Evolutionary conservation across 2,797 vertebrate genomes (phyloP).

Genomic region (Lutjanus argentimaculatus): DNA sequence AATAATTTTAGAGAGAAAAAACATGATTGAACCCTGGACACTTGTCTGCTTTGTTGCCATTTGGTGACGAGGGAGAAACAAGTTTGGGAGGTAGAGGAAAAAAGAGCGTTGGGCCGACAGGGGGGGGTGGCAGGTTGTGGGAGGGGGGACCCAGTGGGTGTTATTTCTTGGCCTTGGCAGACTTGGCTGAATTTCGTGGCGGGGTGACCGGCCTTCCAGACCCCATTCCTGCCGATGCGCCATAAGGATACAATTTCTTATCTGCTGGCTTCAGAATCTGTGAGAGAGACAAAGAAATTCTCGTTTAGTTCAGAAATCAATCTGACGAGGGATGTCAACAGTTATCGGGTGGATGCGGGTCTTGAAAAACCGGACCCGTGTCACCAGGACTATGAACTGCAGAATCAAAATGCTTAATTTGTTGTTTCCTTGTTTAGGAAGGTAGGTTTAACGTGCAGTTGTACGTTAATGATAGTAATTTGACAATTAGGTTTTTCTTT

Average conservation of each 20-base stretch:
- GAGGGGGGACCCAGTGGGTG: constrained; percentile 72
- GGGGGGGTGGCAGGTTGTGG: constrained; percentile 45
- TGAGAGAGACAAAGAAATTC: constrained; percentile 16
- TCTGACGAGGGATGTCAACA: no score
- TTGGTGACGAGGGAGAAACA: constrained; percentile 77
- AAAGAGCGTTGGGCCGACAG: constrained; percentile 45
- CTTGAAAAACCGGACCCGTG: no score
- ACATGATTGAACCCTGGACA: constrained; percentile 84
- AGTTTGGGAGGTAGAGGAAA: constrained; percentile 74
- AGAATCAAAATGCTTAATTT: no score
- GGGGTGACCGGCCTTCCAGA: constrained; percentile 88
- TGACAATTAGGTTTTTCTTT: no score
- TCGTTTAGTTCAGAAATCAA: constrained; percentile 22
- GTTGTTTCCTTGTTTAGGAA: no score
- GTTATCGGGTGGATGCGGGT: no score
- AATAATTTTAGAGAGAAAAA: constrained; percentile 60
- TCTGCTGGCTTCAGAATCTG: constrained; percentile 91
- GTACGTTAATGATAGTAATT: no score
- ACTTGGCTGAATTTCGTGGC: constrained; percentile 89
- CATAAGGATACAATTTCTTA: constrained; percentile 89
- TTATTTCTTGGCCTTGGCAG: constrained; percentile 90
- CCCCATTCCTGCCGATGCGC: constrained; percentile 86
- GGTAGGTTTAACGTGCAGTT: no score
- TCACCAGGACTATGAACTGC: no score
- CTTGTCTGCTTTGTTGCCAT: constrained; percentile 82